Conservation (phyloP, 2,797 vertebrate genomes). For the Rachycentron canadum region DNA sequence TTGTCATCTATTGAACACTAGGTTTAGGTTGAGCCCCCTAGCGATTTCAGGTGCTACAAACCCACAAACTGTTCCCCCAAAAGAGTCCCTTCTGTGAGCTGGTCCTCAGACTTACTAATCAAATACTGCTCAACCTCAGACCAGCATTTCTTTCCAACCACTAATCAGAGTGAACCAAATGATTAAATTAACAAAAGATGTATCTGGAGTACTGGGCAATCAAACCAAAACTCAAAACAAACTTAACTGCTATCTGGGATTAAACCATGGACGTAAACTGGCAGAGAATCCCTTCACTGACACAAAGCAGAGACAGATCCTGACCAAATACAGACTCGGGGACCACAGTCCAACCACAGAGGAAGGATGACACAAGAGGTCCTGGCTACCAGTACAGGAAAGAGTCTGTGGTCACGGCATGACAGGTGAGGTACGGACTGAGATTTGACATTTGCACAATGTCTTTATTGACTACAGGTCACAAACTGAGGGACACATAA, state of each 20-base stretch:
- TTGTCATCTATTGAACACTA: not conserved
- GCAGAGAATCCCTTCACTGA: not conserved
- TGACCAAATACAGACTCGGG: no score
- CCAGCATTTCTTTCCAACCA: no score
- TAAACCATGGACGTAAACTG: not conserved
- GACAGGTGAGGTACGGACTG: not conserved
- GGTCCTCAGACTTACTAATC: not conserved
- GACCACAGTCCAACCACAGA: not conserved
- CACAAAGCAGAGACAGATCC: not conserved
- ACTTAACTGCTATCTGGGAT: not conserved
- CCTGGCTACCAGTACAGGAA: not conserved
- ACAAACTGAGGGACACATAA: no score
- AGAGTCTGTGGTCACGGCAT: not conserved
- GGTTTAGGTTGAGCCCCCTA: no score
- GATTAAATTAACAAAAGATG: no score
- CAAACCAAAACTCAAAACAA: not conserved
- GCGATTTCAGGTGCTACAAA: not conserved
- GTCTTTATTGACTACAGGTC: no score
- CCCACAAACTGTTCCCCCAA: not conserved
- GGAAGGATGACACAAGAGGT: not conserved
- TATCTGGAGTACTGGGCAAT: not conserved
- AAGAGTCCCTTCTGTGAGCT: not conserved
- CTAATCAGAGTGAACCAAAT: no score
- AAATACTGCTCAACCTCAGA: not conserved
- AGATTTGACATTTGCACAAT: not conserved